Conservation (phyloP, 2,797 vertebrate genomes). For the Dryobates pubescens region DNA sequence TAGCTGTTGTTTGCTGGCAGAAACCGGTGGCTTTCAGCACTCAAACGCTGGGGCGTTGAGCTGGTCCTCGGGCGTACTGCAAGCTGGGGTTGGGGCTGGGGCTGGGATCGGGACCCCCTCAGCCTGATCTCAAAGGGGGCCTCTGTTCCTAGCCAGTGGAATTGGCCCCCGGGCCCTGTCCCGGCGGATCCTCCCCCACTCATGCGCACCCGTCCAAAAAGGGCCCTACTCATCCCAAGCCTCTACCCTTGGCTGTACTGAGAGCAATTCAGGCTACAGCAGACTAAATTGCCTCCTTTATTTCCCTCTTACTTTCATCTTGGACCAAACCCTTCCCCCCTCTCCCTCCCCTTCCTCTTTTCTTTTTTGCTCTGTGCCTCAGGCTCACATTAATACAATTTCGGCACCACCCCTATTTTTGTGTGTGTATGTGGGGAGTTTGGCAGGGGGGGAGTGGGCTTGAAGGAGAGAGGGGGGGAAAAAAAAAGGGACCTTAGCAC, state of each 20-base stretch:
- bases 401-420: slow-evolving; percentile 82
- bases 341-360: slow-evolving; percentile 60
- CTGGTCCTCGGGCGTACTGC: not conserved
- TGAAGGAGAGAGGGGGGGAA: not conserved
- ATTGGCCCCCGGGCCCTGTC: slow-evolving; percentile 89
- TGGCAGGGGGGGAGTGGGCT: not conserved
- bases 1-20: slow-evolving; percentile 33
- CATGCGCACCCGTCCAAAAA: slow-evolving; percentile 84
- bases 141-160: slow-evolving; percentile 88
- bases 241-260: slow-evolving; percentile 86
- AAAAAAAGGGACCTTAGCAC: slow-evolving; percentile 77
- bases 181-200: slow-evolving; percentile 87
- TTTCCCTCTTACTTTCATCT: slow-evolving; percentile 97
- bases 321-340: slow-evolving; percentile 84
- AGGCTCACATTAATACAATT: slow-evolving; percentile 90
- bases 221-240: slow-evolving; percentile 82
- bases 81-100: slow-evolving; percentile 42
- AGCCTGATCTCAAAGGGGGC: slow-evolving; percentile 83
- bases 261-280: slow-evolving; percentile 84
- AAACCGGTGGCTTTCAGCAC: slow-evolving; percentile 5
- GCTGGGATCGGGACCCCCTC: slow-evolving; percentile 41
- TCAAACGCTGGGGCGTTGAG: not conserved
- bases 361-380: slow-evolving; percentile 79
- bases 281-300: slow-evolving; percentile 97
- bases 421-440: slow-evolving; percentile 53